These are phyloP conservation scores for Bellardia bayeri DNA, from an alignment of 2,888 invertebrate species.

Conservation along the genomic window DNA sequence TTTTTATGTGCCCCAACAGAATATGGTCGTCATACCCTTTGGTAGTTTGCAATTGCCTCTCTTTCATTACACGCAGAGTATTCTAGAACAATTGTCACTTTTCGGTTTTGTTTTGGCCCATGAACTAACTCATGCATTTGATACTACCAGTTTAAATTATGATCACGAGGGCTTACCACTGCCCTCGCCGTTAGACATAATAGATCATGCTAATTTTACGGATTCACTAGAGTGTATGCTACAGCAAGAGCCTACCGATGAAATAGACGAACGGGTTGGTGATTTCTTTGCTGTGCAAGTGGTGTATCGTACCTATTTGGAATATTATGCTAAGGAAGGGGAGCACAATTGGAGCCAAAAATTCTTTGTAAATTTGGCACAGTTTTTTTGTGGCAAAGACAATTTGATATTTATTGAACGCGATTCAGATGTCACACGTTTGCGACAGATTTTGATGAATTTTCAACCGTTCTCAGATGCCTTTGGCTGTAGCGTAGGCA, in stretches of 20 bases:
- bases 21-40: constrained; percentile 78
- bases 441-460: constrained; percentile 76
- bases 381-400: constrained; percentile 79
- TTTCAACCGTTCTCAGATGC: constrained; percentile 77
- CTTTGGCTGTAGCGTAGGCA: no score
- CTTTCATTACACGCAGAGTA: constrained; percentile 72
- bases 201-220: constrained; percentile 19
- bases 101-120: constrained; percentile 80
- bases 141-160: constrained; percentile 71
- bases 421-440: constrained; percentile 78
- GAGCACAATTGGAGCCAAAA: neutral
- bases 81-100: constrained; percentile 77
- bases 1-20: constrained; percentile 76
- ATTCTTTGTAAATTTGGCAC: neutral
- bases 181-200: constrained; percentile 65
- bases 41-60: constrained; percentile 77
- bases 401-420: constrained; percentile 75
- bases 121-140: constrained; percentile 80
- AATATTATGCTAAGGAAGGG: neutral
- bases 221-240: constrained; percentile 74
- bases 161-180: constrained; percentile 74
- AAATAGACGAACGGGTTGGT: constrained; percentile 78
- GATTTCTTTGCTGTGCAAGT: constrained; percentile 79
- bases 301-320: constrained; percentile 76
- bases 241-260: constrained; percentile 71